A percentile compares a stretch with the other conserved stretches of the same genome.
Conservation (phyloP, 2,113 vertebrate species). For the Geococcyx californianus region DNA sequence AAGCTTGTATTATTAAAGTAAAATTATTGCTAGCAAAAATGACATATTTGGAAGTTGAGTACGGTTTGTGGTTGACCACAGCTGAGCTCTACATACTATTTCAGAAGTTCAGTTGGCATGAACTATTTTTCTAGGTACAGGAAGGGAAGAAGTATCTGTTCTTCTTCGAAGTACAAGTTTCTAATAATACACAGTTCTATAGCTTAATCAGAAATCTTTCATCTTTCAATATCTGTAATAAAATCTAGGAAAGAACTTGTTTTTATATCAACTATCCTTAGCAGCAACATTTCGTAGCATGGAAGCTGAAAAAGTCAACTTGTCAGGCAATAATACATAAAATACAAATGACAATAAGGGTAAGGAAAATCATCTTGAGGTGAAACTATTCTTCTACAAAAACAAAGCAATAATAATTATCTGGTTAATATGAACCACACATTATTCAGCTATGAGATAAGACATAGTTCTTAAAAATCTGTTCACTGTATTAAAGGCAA, state of each 20-base stretch:
- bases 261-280: background rate
- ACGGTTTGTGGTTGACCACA: background rate
- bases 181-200: background rate
- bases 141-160: background rate
- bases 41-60: fast-evolving
- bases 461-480: background rate
- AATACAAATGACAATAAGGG: background rate
- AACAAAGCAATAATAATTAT: background rate
- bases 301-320: background rate
- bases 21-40: background rate
- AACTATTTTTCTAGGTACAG: background rate
- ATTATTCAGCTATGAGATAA: background rate
- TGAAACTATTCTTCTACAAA: background rate
- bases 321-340: background rate
- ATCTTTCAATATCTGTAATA: background rate
- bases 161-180: background rate
- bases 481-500: background rate
- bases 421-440: background rate
- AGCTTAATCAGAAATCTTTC: background rate
- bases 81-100: background rate
- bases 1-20: background rate
- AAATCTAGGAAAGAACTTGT: background rate
- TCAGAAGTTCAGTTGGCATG: background rate
- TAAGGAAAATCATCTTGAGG: background rate
- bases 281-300: background rate